Conservation (phyloP, 2,113 vertebrate genomes). For the Tor tambroides region DNA sequence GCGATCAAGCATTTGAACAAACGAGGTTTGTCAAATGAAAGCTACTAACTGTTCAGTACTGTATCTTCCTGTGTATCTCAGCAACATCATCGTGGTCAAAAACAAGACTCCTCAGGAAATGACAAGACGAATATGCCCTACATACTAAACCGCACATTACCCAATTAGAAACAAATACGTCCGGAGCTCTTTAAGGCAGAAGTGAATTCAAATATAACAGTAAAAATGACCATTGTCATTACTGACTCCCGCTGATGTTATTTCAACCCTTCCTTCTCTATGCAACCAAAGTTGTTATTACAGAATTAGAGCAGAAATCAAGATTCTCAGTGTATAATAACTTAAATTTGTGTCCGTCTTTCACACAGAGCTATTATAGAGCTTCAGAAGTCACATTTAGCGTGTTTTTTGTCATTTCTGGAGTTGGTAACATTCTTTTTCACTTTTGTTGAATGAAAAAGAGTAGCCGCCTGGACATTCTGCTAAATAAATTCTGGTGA, state of each 20-base stretch:
- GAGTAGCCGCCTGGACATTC: not conserved
- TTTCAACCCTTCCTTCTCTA: not conserved
- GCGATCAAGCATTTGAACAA: not conserved
- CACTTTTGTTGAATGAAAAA: not conserved
- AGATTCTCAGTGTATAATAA: not conserved
- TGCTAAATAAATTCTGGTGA: not conserved
- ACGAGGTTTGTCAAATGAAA: not conserved
- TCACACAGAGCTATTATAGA: not conserved
- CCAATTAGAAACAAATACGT: not conserved
- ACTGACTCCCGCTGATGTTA: not conserved
- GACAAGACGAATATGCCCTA: conserved; percentile 37
- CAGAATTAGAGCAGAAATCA: not conserved
- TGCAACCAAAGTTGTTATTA: not conserved
- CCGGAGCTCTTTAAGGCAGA: not conserved
- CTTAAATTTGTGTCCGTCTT: not conserved
- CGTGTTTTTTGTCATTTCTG: not conserved
- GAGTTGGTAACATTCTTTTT: not conserved
- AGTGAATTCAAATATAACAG: not conserved
- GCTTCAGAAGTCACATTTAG: not conserved
- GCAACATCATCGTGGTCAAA: conserved; percentile 50
- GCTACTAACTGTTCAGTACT: not conserved
- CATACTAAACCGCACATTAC: conserved; percentile 38
- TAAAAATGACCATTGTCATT: not conserved
- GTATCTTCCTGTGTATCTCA: conserved; percentile 46
- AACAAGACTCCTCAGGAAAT: conserved; percentile 25